Evolutionary conservation across 2,888 invertebrate species (phyloP), one percentile per base, ranked within the genome.

Genomic region (Dastarcus helophoroides): DNA sequence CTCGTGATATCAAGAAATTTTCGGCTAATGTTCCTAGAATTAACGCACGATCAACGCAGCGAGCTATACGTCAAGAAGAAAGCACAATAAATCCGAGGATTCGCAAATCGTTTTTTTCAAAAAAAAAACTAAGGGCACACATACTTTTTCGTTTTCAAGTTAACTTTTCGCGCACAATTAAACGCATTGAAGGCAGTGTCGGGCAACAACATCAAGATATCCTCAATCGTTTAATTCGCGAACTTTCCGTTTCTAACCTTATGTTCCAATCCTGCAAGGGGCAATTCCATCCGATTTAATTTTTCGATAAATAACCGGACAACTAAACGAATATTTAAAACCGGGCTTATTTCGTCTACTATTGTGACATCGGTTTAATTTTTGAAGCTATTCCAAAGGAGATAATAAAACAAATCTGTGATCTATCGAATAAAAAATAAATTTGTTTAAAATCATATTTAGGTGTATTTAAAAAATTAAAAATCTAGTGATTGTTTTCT

Each of bases 151-250:
- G n/a, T n/a, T n/a, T 36, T 40, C 37, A 35, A 35, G 35, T 29
- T 33, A 41, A 36, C 32, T 31, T 37, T 31, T 32, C 35, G 26
- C 31, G 40, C 33, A 35, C 34, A 43, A 48, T 51, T 51, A 50
- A 50, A 50, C 38, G 34, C 46, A 50, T 51, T 52, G 51, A 50
- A 35, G 35, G 42, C 36, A 44, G 47, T 53, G 46, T 54, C 54
- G 54, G 54, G 54, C 54, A 53, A 48, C 27, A 44, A 40, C 50
- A 51, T 47, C 48, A 41, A 29, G 25, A 41, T 33, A 42, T 50
- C 50, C 17, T 31, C 31, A 31, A 31, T 31, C n/a, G n/a, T n/a
- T n/a, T n/a, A n/a, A n/a, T n/a, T n/a, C 7, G 19, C n/a, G 19
- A n/a, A 19, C 19, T 19, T 19, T 7, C 7, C 19, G 7, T 19